Evolutionary conservation across 2,888 invertebrate genomes (phyloP), one percentile per base, ranked within the genome.

Genomic region (Chalcis sispes): DNA sequence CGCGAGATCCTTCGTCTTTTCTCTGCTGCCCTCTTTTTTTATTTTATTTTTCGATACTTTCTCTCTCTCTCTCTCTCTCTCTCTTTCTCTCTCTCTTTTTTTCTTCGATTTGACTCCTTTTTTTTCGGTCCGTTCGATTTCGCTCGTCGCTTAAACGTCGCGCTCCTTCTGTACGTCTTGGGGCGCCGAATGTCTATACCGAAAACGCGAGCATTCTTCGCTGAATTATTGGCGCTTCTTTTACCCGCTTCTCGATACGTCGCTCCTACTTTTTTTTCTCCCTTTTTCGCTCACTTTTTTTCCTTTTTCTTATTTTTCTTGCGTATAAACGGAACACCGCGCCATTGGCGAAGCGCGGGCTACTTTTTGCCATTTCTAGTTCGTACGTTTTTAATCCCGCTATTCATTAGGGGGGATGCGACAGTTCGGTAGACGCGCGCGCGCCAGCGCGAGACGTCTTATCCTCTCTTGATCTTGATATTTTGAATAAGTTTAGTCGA

Each of bases 161-260:
- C 18, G 46, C 25, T n/a, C 10, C 23, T 46, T 42, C 40, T 52
- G 25, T 1, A n/a, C 50, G 29, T 1, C 10, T 13, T 15, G 2
- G 27, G 52, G 64, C 46, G 27, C 46, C 32, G 27, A 71, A 61
- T 20, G 32, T 66, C 42, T 59, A 42, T 72, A 29, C 72, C 59
- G 59, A 73, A 65, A 72, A 73, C n/a, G 32, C 66, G 59, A 59
- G 59, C 66, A 73, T 73, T 73, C 72, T 20, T 52, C 42, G 27
- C 50, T 66, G 66, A 73, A 66, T 73, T 67, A 67, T 73, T 61
- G 61, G 58, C 65, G 46, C 40, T 40, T n/a, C n/a, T n/a, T 71
- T 58, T 50, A 13, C 23, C 3, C 2, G 8, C 23, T 46, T 32
- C 32, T 32, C 5, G 18, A 20, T 36, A 10, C 23, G 25, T 25